phyloP scores from a whole-genome alignment of 2,113 vertebrate species.

The Mirza zaza region DNA sequence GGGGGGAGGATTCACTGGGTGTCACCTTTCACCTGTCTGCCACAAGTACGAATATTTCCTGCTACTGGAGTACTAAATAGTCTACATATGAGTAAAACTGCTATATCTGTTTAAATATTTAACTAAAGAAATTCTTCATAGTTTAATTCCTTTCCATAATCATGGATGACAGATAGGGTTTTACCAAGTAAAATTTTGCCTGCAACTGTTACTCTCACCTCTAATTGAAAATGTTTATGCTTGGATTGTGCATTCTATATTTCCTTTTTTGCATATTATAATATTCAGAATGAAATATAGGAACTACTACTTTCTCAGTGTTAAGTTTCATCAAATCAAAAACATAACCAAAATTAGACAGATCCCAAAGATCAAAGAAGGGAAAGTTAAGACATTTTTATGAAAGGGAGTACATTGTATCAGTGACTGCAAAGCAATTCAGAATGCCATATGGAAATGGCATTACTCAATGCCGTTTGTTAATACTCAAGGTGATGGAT shows the following conservation, averaged over 20 bases:
- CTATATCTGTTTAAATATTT: neutral
- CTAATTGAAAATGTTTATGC: neutral
- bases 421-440: neutral
- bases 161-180: neutral
- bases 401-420: neutral
- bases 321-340: neutral
- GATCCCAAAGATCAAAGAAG: neutral
- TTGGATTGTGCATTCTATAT: neutral
- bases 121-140: neutral
- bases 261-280: neutral
- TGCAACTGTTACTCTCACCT: neutral
- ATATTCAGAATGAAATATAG: neutral
- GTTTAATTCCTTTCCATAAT: neutral
- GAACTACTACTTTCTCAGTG: neutral
- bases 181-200: neutral
- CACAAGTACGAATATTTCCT: neutral
- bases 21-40: neutral
- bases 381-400: neutral
- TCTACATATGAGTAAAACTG: neutral
- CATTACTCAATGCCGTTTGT: too few species aligned
- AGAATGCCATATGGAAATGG: too few species aligned
- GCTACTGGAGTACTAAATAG: neutral
- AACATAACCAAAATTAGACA: neutral
- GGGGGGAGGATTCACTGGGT: neutral
- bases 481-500: too few species aligned